Evolutionary conservation across 2,888 invertebrate species (phyloP), one percentile per base, ranked within the genome.

Genomic region (Tineola bisselliella): DNA sequence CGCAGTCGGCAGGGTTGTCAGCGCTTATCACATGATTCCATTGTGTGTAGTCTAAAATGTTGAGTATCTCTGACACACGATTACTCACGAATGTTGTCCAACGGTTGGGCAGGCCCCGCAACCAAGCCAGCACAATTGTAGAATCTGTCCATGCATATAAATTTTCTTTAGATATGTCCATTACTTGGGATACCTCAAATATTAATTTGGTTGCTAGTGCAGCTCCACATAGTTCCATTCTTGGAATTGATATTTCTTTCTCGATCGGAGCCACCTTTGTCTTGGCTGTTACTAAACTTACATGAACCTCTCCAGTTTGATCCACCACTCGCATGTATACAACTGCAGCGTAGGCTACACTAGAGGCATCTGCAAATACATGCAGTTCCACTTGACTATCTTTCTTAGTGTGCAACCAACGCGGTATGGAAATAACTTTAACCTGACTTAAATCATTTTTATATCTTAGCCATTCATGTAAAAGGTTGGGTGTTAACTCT

Each of bases 61-160:
- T 62, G 8, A 68, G 62, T 5, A 71, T 68, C 44, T 65, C 65
- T 0, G 66, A 64, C 0, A 67, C 67, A 1, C 68, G 57, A 59
- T 70, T 71, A 0, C 64, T 65, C 0, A 71, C 62, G 56, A 68
- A 70, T 0, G 66, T 65, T 54, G 67, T 69, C 64, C 65, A 66
- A 18, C 61, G 58, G n/a, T 63, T 64, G 11, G 70, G 68, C n/a
- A 67, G 64, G 11, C 65, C 62, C 0, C 59, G 62, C 0, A 68
- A 38, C 67, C 66, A 68, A 0, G 67, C 60, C 44, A 69, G 63
- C 11, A 65, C 68, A 11, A 70, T 64, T 12, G 66, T 63, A 31
- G 69, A 69, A 61, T 69, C 69, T 0, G 70, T 65, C 65, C 66
- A 68, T 0, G 64, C 64, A 12, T 61, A 60, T 18, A 63, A 44